Base-by-base conservation (phyloP, 2,797 vertebrate species). In the Myiotriccus ornatus region DNA sequence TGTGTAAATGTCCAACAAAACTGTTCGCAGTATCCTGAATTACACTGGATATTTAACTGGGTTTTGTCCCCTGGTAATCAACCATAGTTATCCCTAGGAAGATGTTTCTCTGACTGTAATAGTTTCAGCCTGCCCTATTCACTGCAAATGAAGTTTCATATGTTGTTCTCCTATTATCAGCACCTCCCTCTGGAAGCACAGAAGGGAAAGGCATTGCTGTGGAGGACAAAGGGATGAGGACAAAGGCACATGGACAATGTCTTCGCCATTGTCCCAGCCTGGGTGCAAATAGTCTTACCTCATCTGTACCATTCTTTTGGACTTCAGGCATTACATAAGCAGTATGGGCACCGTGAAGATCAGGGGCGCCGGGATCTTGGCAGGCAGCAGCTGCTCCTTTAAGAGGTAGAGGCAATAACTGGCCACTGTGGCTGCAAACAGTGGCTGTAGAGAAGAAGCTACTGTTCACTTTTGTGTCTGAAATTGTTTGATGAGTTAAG, bases 291-390 rank as follows among this genome's bases (percentile, higher is more conserved):
- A 91, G 76, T 84, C 30, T 69, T 84, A 32, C 15, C 27, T 62
- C 27, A 46, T 0, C 47, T 41, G 16, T 35, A 28, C 9, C 16
- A 37, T 74, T 69, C 39, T 32, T 69, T 47, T 39, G 47, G 43
- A 55, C 20, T 82, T 91, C 9, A 47, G 65, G 5, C 25, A 12
- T 41, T 23, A 10, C 10, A 32, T 85, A 19, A 74, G 28, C 30
- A 32, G 11, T 6, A 4, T 19, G n/a, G n/a, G 10, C 27, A 27
- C 21, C 9, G 3, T 0, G 0, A 37, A 75, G 47, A 32, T 56
- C 14, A 41, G 28, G 43, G 50, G 12, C 2, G 5, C 7, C 0
- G 0, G 30, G 41, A 69, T 11, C 25, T 53, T 46, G 37, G 5
- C 8, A 3, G 15, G 50, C 41, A 32, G 37, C 30, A 65, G 6